Evolutionary conservation across 2,888 invertebrate species (phyloP).

Genomic region (Drosophila fungiperda): DNA sequence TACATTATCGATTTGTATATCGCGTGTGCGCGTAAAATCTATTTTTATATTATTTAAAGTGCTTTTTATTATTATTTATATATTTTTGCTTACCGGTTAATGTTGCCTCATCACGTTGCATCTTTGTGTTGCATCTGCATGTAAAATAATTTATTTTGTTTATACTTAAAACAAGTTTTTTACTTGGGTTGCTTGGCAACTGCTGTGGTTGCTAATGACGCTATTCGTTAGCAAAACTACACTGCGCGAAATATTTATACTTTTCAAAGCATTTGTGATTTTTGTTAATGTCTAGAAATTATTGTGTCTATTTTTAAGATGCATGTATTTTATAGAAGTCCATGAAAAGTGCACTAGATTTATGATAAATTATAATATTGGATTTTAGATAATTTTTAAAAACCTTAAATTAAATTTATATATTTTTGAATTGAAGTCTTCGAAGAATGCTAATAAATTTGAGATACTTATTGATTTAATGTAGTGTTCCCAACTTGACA

Average conservation of each 20-base stretch:
- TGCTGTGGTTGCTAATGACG: not conserved
- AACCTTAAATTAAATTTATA: no score
- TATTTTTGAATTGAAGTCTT: no score
- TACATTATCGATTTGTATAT: slow-evolving; percentile 53
- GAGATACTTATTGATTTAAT: not conserved
- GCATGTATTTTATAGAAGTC: not conserved
- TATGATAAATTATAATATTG: not conserved
- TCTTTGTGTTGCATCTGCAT: not conserved
- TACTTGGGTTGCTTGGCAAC: slow-evolving; percentile 47
- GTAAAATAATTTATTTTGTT: slow-evolving; percentile 6
- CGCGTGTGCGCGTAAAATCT: slow-evolving; percentile 45
- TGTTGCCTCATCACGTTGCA: slow-evolving; percentile 24
- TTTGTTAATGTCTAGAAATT: no score
- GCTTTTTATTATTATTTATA: no score
- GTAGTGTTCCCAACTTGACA: not conserved
- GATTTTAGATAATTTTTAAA: not conserved
- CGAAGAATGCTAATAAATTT: no score
- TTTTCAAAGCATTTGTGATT: no score
- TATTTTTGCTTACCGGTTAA: slow-evolving; percentile 24
- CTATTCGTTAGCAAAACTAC: not conserved
- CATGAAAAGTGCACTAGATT: not conserved
- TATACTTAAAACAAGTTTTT: slow-evolving; percentile 24
- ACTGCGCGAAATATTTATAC: not conserved
- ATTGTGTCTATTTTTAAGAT: no score
- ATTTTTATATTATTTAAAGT: not conserved